phyloP scores from a whole-genome alignment of 2,888 invertebrate species.

The Apodemia zela region DNA sequence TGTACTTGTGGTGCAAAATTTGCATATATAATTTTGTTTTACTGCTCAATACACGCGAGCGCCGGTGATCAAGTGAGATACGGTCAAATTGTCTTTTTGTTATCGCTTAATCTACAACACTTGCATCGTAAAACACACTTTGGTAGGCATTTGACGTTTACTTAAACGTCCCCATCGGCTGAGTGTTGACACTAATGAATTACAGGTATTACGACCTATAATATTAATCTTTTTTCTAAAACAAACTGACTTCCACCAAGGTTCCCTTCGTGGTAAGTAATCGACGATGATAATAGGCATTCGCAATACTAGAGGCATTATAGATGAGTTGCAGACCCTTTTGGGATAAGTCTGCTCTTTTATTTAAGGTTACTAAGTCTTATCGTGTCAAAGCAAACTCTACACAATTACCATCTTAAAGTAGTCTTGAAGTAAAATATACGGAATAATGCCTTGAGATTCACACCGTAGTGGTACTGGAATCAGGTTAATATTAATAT shows the following conservation, averaged over 20 bases:
- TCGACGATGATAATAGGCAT: background rate
- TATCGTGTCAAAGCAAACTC: too few relatives aligned
- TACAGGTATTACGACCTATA: too few relatives aligned
- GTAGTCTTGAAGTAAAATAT: too few relatives aligned
- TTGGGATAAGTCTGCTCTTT: background rate
- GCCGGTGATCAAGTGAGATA: slow-evolving; percentile 18
- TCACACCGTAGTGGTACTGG: too few relatives aligned
- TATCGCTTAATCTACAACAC: background rate
- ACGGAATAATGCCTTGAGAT: too few relatives aligned
- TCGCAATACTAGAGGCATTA: background rate
- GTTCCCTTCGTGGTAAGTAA: background rate
- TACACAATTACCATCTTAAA: too few relatives aligned
- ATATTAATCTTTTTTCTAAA: too few relatives aligned
- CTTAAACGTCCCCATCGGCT: background rate
- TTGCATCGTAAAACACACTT: background rate
- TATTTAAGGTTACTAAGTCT: background rate
- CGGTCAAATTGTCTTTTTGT: slow-evolving; percentile 5
- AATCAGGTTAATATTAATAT: too few relatives aligned
- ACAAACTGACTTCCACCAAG: too few relatives aligned
- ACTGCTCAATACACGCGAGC: slow-evolving; percentile 26
- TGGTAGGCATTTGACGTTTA: background rate
- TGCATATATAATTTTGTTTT: slow-evolving; percentile 42
- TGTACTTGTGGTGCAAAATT: slow-evolving; percentile 56
- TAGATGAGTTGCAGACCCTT: background rate
- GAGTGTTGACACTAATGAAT: too few relatives aligned